Evolutionary conservation across 2,113 vertebrate genomes (phyloP).

Genomic region (Thalassoma bifasciatum): DNA sequence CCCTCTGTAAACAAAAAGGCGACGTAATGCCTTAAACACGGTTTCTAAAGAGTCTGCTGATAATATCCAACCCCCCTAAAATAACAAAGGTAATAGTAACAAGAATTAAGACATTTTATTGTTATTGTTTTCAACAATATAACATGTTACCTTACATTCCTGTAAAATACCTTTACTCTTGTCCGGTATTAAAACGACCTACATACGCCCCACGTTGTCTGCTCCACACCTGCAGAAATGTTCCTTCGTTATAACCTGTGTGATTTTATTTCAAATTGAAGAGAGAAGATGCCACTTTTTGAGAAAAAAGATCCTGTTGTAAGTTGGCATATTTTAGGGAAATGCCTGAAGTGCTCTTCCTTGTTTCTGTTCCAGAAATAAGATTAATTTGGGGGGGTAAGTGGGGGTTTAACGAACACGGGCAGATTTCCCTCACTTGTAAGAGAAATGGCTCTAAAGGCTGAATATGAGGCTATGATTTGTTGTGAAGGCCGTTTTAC

Average conservation of each 20-base stretch:
- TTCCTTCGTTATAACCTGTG: slow-evolving; percentile 27
- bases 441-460: slow-evolving; percentile 14
- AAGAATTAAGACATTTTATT: slow-evolving; percentile 85
- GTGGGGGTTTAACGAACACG: background rate
- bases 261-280: slow-evolving; percentile 23
- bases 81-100: slow-evolving; percentile 77
- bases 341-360: slow-evolving; percentile 53
- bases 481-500: slow-evolving; percentile 50
- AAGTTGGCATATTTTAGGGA: background rate
- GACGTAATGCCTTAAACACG: slow-evolving; percentile 59
- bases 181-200: slow-evolving; percentile 57
- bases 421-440: slow-evolving; percentile 22
- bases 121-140: slow-evolving; percentile 81
- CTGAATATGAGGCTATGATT: slow-evolving; percentile 55
- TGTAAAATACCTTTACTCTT: slow-evolving; percentile 68
- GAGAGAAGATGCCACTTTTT: background rate
- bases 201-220: slow-evolving; percentile 64
- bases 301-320: slow-evolving; percentile 1
- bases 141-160: slow-evolving; percentile 75
- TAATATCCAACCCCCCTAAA: slow-evolving; percentile 68
- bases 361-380: slow-evolving; percentile 20
- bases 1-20: slow-evolving; percentile 76
- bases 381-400: slow-evolving; percentile 17
- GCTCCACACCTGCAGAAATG: slow-evolving; percentile 40
- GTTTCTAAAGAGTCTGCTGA: slow-evolving; percentile 64